phyloP scores from a whole-genome alignment of 2,888 invertebrate species.

The Sphaerophoria rueppellii region DNA sequence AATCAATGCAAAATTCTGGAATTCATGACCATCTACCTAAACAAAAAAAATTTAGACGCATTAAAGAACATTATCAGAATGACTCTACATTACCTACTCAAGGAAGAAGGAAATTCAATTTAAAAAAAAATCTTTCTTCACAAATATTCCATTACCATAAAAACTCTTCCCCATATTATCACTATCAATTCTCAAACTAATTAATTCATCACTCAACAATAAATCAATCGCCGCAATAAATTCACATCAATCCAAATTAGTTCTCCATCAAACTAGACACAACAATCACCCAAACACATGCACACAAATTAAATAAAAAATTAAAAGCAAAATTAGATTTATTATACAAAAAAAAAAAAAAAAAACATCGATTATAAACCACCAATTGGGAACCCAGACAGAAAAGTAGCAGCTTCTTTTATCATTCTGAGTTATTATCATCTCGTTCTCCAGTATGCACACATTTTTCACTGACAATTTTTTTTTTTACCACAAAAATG shows the following conservation, averaged over 20 bases:
- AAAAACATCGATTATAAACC: neutral
- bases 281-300: neutral
- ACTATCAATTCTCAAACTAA: neutral
- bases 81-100: no score
- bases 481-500: slow-evolving; percentile 4
- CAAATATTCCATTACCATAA: no score
- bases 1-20: no score
- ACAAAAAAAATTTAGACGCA: no score
- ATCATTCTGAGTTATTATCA: slow-evolving; percentile 10
- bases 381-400: slow-evolving; percentile 34
- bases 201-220: slow-evolving; percentile 44
- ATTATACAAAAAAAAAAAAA: slow-evolving; percentile 10
- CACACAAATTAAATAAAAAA: slow-evolving; percentile 35
- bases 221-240: slow-evolving; percentile 69
- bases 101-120: no score
- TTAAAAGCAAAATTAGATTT: slow-evolving; percentile 55
- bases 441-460: neutral
- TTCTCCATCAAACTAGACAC: slow-evolving; percentile 44
- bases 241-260: slow-evolving; percentile 74
- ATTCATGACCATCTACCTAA: no score
- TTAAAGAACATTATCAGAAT: no score
- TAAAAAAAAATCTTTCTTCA: no score
- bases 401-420: slow-evolving; percentile 15
- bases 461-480: slow-evolving; percentile 35
- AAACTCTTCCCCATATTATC: neutral